These are phyloP conservation scores for Pterois miles DNA, from an alignment of 2,797 vertebrate genomes.

Conservation along the genomic window DNA sequence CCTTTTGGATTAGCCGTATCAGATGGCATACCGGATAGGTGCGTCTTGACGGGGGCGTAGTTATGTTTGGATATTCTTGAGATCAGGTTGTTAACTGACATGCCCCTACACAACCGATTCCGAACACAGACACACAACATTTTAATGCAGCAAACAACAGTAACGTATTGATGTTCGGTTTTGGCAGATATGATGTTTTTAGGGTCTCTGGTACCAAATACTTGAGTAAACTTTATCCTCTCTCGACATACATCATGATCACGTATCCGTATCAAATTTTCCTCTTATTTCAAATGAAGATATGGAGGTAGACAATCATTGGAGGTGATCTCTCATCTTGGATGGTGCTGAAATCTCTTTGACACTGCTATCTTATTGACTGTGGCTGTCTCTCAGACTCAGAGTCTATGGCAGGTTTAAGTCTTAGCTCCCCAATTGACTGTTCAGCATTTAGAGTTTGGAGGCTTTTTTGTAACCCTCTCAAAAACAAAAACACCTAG, in stretches of 20 bases:
- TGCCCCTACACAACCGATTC: slow-evolving; percentile 62
- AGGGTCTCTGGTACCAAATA: not conserved
- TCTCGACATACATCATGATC: not conserved
- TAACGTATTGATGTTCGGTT: not conserved
- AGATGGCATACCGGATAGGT: slow-evolving; percentile 55
- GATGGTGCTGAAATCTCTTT: slow-evolving; percentile 50
- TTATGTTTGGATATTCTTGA: slow-evolving; percentile 10
- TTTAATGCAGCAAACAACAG: not conserved
- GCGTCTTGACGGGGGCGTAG: not conserved
- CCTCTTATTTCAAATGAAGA: not conserved
- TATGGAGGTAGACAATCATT: slow-evolving; percentile 38
- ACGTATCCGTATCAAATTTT: not conserved
- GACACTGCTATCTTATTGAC: not conserved
- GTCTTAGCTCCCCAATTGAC: not conserved
- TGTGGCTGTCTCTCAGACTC: not conserved
- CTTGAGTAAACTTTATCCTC: not conserved
- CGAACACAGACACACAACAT: slow-evolving; percentile 59
- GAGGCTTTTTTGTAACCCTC: too few species aligned
- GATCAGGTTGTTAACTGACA: slow-evolving; percentile 43
- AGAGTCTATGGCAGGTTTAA: not conserved
- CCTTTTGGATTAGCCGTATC: slow-evolving; percentile 43
- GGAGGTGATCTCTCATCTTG: slow-evolving; percentile 50
- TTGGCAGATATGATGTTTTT: not conserved
- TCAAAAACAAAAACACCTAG: too few species aligned
- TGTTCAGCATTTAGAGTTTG: not conserved